Base-by-base conservation (phyloP, 2,797 vertebrate species). In the Gymnopithys bicolor region DNA sequence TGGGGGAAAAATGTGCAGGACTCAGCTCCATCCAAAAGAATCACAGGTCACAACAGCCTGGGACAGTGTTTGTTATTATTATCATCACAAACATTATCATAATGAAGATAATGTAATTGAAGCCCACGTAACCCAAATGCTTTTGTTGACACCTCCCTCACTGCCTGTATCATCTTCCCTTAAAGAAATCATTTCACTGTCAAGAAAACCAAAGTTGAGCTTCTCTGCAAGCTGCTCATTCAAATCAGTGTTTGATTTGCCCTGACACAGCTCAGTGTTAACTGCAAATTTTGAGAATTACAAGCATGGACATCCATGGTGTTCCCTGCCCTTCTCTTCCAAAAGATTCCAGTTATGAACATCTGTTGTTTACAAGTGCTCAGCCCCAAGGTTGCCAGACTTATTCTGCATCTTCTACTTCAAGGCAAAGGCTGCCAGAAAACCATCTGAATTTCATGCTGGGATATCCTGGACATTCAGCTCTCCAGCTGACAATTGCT, bases 351-450 rank as follows among this genome's bases (percentile, higher is more conserved):
- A 88, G 96, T 97, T 97, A 95, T 76, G 97, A 97, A 98, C 98
- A 98, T 97, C 98, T 98, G 97, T 96, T 98, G 97, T 98, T 98
- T 98, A 98, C 97, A 95, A 97, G 97, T 48, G 96, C 96, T 96
- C 88, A 95, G 97, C 92, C 96, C 93, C 87, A 92, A 97, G 97
- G 95, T 96, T 97, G 97, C 97, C 97, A 98, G 97, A 97, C 97
- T 96, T 88, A 96, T 62, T 96, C 97, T 94, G 93, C 97, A 96
- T 94, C 96, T 97, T 95, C 74, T 64, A 64, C 96, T 96, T 90
- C 43, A 84, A 89, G 88, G 87, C 51, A 32, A 70, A 97, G 89
- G 94, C 95, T 97, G 96, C 97, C 96, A 97, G 95, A 93, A 84
- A 96, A 95, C 95, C 87, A 93, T 97, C 95, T 96, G 95, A 97